Evolutionary conservation across 2,113 vertebrate species (phyloP), one percentile per base, ranked within the genome.

Genomic region (Erpornis zantholeuca): DNA sequence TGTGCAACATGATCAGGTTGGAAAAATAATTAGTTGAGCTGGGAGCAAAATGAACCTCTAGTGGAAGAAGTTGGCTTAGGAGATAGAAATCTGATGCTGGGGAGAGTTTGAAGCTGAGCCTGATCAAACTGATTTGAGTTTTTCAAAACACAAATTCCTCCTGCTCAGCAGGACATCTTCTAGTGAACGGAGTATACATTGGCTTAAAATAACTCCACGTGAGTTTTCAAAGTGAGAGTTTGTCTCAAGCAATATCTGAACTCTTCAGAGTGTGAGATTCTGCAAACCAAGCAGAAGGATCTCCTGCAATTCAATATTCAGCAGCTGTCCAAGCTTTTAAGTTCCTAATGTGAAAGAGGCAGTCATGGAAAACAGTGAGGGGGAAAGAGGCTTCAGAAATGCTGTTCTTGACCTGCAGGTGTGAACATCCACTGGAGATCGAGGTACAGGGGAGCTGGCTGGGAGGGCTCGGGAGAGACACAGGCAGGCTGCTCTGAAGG

Each of bases 231-330:
- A 72, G 35, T 22, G 40, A 76, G 45, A 85, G 24, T 73, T 83
- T 86, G 63, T 76, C 42, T 86, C 60, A 52, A 68, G 83, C 75
- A 76, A 13, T 57, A 45, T 54, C 81, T 45, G 64, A 94, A 65
- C 35, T 73, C 59, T n/a, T 2, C 4, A 45, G 60, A 12, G 40
- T 68, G 54, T 44, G 80, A 69, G 80, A 92, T 88, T 83, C 63
- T 92, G 72, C 76, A 81, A 95, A 53, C 72, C 64, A 66, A 92
- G 80, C 19, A 78, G 80, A 85, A 91, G 47, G 52, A 45, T 83
- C 72, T 83, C 54, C 76, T 95, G 91, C 68, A 86, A 90, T 86
- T 95, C 86, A 81, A 70, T 92, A 83, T 86, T 88, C 60, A 86
- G 70, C 94, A 94, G 85, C 89, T 96, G 86, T 92, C 54, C 36